Conservation (phyloP, 2,888 invertebrate genomes). For the Cantharis lateralis region DNA sequence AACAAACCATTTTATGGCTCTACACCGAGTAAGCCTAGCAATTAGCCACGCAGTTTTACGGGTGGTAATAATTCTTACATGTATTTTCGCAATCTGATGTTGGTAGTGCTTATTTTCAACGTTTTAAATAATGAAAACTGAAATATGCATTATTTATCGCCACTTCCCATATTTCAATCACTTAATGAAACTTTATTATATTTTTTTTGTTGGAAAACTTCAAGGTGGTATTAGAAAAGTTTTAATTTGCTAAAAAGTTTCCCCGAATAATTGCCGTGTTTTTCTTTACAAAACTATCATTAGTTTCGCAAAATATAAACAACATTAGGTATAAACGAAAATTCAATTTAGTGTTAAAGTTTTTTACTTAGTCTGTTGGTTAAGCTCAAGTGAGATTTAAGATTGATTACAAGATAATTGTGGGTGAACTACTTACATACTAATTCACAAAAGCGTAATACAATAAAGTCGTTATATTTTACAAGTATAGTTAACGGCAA, state of each 20-base stretch:
- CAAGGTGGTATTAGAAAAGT: neutral
- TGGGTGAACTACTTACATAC: conserved; percentile 21
- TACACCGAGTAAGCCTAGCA: neutral
- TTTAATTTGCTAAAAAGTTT: neutral
- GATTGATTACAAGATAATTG: conserved; percentile 39
- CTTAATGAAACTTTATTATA: neutral
- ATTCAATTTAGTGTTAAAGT: neutral
- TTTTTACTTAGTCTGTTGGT: neutral
- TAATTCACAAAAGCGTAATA: conserved; percentile 21
- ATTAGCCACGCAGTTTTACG: neutral
- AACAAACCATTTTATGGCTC: neutral
- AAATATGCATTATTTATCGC: neutral
- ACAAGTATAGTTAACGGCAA: conserved; percentile 26
- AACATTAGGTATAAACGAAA: neutral
- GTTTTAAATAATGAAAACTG: neutral
- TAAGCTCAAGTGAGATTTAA: conserved; percentile 14
- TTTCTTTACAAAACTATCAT: neutral
- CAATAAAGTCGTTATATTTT: conserved; percentile 29
- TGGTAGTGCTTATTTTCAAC: neutral
- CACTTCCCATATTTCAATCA: neutral
- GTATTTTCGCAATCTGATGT: neutral
- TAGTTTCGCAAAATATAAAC: neutral
- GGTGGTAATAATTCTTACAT: neutral
- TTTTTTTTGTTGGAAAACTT: neutral
- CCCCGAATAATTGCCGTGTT: neutral